phyloP scores from a whole-genome alignment of 2,888 invertebrate genomes.

The Nipponacmea schrenckii region DNA sequence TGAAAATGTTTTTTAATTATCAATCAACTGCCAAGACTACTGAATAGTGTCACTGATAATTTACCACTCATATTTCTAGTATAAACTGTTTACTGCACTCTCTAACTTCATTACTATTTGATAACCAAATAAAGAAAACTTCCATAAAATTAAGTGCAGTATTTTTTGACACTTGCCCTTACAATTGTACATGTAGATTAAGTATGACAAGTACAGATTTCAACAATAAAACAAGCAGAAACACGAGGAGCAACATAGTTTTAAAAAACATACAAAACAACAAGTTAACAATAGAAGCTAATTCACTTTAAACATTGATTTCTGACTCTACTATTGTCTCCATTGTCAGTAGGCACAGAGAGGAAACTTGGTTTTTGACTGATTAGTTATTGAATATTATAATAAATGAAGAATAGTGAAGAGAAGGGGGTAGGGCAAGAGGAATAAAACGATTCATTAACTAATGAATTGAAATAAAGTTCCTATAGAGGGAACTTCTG shows the following conservation, averaged over 20 bases:
- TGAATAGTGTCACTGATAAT: no score
- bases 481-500: background rate
- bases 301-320: background rate
- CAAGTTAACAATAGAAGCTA: background rate
- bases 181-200: background rate
- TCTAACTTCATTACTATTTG: no score
- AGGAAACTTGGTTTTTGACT: slow-evolving; percentile 3
- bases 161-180: slow-evolving; percentile 4
- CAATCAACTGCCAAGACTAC: no score
- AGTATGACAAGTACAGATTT: background rate
- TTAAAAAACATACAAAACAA: slow-evolving; percentile 4
- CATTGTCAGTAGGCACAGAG: background rate
- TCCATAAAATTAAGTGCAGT: no score
- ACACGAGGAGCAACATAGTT: background rate
- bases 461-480: slow-evolving; percentile 6
- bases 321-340: background rate
- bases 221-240: background rate
- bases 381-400: slow-evolving; percentile 4
- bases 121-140: no score
- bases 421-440: background rate
- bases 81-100: no score
- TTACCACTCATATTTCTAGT: no score
- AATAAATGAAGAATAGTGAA: background rate
- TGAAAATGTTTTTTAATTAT: no score
- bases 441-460: background rate